Evolutionary conservation across 2,888 invertebrate genomes (phyloP), one percentile per base, ranked within the genome.

Genomic region (Adela reaumurella): DNA sequence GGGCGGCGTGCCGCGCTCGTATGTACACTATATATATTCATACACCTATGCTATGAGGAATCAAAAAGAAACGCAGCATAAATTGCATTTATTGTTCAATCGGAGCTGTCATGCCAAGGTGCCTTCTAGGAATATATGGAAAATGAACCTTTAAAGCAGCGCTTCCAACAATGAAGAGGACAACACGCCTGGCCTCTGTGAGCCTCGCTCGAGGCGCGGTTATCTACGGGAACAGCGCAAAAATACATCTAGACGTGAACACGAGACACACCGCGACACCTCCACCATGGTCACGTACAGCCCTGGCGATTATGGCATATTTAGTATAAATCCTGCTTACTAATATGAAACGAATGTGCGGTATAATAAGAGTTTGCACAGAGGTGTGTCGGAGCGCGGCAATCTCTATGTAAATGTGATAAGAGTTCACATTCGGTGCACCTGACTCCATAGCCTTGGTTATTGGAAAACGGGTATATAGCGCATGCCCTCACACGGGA

Each of bases 81-180:
- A 74, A 24, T 20, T 19, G 24, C 19, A 45, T 45, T 74, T n/a
- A n/a, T n/a, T 74, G 69, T 74, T 76, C 71, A 74, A 74, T 74
- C 76, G 76, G 74, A 74, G 74, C 70, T 74, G 67, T 73, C 78
- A 78, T 78, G 78, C 78, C 78, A 78, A 76, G 70, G 78, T 77
- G 78, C 79, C 78, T 64, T 77, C 79, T 78, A 78, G 74, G 17
- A 70, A 76, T 74, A 78, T 76, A 67, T 68, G 68, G 72, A 76
- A 72, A 43, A 65, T 70, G 67, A 78, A 79, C 78, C 78, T 76
- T 73, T 76, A 67, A 71, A 79, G 78, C 71, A 78, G 77, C 74
- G 70, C 73, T 69, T 82, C 81, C 71, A 82, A 81, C 76, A 73
- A 79, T 71, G 76, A 63, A 74, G 76, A 63, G 79, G 76, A 65